These are phyloP conservation scores for Pantherophis guttatus DNA, from an alignment of 2,113 vertebrate genomes.

Conservation along the genomic window DNA sequence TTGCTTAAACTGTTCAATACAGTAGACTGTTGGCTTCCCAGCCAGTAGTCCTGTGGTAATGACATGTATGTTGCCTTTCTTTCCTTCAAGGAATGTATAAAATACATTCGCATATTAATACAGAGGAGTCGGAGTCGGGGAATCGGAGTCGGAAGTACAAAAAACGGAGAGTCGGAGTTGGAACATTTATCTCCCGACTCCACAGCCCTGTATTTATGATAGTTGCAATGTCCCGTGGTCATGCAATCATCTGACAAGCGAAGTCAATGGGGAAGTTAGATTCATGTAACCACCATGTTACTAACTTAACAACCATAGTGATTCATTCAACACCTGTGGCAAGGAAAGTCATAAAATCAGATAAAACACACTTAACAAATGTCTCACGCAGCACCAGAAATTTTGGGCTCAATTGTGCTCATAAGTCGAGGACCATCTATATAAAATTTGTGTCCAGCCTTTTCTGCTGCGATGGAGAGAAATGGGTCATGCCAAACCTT, in stretches of 20 bases:
- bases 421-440: not conserved
- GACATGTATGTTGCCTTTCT: too few relatives aligned
- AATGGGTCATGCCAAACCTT: slow-evolving; percentile 68
- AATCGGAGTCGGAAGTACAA: too few relatives aligned
- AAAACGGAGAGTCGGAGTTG: too few relatives aligned
- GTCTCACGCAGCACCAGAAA: not conserved
- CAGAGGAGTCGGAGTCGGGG: too few relatives aligned
- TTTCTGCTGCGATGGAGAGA: not conserved
- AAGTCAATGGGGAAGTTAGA: not conserved
- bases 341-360: not conserved
- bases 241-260: not conserved
- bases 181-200: too few relatives aligned
- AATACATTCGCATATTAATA: too few relatives aligned
- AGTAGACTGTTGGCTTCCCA: too few relatives aligned
- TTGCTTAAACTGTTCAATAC: too few relatives aligned
- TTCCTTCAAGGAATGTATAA: too few relatives aligned
- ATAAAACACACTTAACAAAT: not conserved
- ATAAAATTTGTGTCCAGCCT: not conserved
- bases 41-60: too few relatives aligned
- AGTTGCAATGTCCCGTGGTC: not conserved
- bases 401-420: not conserved
- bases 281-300: not conserved
- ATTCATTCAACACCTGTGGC: not conserved
- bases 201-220: not conserved
- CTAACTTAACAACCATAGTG: not conserved